Evolutionary conservation across 2,888 invertebrate species (phyloP).

Genomic region (Drosophila mimetica): DNA sequence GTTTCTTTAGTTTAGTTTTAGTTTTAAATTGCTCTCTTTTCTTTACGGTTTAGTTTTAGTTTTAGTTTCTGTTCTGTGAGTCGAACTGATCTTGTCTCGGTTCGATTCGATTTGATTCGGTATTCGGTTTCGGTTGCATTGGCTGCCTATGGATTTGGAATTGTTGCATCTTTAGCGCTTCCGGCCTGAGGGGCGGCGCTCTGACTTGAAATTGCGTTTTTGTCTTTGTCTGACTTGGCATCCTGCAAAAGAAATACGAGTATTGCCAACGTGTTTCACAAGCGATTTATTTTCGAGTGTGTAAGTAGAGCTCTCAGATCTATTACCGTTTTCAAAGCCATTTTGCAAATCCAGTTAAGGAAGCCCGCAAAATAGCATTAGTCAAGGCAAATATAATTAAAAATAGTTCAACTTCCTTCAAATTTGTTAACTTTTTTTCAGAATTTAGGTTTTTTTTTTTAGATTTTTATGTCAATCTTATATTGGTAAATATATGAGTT

Average conservation of each 20-base stretch:
- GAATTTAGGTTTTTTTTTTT: too few relatives aligned
- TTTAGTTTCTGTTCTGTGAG: slow-evolving; percentile 20
- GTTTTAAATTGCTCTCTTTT: slow-evolving; percentile 3
- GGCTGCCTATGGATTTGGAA: slow-evolving; percentile 49
- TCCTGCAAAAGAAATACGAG: slow-evolving; percentile 82
- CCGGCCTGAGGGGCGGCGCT: slow-evolving; percentile 77
- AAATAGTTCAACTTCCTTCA: not conserved
- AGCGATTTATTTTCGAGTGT: slow-evolving; percentile 7
- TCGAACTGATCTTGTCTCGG: slow-evolving; percentile 24
- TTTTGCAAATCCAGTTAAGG: not conserved
- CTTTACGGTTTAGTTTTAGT: slow-evolving; percentile 8
- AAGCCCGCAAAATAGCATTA: not conserved
- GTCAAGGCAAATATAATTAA: not conserved
- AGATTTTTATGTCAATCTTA: too few relatives aligned
- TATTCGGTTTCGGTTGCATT: slow-evolving; percentile 25
- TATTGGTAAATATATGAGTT: too few relatives aligned
- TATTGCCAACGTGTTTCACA: slow-evolving; percentile 66
- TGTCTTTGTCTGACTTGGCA: slow-evolving; percentile 83
- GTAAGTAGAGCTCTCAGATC: not conserved
- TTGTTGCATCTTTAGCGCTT: slow-evolving; percentile 75
- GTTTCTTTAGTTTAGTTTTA: slow-evolving; percentile 6
- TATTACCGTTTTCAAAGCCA: slow-evolving; percentile 2
- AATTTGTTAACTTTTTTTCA: too few relatives aligned
- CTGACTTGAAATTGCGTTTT: slow-evolving; percentile 76
- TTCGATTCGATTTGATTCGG: slow-evolving; percentile 23